phyloP scores from a whole-genome alignment of 2,797 vertebrate species.

The Halcyon leucocephala region DNA sequence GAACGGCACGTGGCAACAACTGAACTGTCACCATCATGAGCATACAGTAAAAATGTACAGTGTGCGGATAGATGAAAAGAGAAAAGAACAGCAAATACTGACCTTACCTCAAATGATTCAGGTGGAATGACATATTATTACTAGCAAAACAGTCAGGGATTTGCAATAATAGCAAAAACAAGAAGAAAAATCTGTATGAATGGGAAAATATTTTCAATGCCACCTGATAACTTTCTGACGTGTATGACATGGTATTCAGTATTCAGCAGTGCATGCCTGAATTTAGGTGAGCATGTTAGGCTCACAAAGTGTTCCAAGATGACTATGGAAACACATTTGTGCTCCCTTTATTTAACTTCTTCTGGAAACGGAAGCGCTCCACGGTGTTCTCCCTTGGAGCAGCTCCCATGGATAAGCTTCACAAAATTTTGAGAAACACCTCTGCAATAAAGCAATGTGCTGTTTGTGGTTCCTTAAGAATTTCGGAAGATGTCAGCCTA shows the following conservation, averaged over 20 bases:
- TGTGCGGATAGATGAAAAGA: background rate
- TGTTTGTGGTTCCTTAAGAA: background rate
- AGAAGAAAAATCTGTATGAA: background rate
- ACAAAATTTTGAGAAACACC: background rate
- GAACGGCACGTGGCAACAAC: background rate
- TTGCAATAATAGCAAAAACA: background rate
- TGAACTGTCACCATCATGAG: background rate
- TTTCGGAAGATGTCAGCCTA: background rate
- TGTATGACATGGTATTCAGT: background rate
- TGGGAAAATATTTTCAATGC: background rate
- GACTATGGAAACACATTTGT: background rate
- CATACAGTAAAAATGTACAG: background rate
- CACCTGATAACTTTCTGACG: background rate
- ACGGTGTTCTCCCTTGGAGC: background rate
- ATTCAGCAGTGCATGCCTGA: background rate
- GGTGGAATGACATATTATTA: background rate
- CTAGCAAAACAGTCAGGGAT: background rate
- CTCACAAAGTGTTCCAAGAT: background rate
- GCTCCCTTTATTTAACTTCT: background rate
- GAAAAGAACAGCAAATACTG: background rate
- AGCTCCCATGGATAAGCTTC: background rate
- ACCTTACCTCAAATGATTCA: background rate
- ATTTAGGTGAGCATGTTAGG: background rate
- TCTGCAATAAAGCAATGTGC: rapidly evolving
- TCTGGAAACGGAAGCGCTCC: background rate